phyloP scores from a whole-genome alignment of 2,888 invertebrate genomes.

The Leucophenga montana region DNA sequence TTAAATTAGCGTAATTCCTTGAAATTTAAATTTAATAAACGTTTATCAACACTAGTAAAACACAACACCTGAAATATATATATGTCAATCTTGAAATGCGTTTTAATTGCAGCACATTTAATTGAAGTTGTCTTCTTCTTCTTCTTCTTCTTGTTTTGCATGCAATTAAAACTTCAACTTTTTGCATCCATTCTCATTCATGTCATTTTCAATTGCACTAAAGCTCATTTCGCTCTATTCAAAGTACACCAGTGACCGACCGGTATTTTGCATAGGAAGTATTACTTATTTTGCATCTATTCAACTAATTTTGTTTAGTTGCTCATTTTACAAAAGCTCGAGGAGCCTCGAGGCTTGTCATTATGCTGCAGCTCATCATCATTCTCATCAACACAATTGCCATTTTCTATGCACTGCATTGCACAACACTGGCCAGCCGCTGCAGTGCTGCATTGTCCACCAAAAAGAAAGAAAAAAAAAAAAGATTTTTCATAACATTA shows the following conservation, averaged over 20 bases:
- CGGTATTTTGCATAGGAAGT: no score
- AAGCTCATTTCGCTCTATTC: constrained; percentile 8
- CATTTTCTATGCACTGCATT: neutral
- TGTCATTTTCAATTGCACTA: neutral
- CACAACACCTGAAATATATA: no score
- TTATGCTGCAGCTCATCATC: neutral
- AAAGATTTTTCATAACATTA: constrained; percentile 28
- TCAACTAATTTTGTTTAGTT: constrained; percentile 22
- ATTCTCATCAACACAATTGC: neutral
- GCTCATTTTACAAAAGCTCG: constrained; percentile 5
- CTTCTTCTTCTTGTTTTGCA: neutral
- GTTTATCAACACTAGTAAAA: no score
- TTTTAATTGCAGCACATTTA: constrained; percentile 1
- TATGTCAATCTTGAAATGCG: neutral
- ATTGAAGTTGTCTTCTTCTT: no score
- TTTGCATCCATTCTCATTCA: neutral
- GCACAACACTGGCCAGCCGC: neutral
- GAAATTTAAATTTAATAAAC: neutral
- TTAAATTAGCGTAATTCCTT: neutral
- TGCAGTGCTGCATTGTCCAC: constrained; percentile 32
- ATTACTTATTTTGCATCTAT: neutral
- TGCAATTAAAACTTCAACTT: neutral
- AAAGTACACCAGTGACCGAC: neutral
- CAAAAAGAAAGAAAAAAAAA: constrained; percentile 5
- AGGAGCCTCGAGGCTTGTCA: neutral